Evolutionary conservation across 2,888 invertebrate species (phyloP), one percentile per base, ranked within the genome.

Genomic region (Noctua janthe): DNA sequence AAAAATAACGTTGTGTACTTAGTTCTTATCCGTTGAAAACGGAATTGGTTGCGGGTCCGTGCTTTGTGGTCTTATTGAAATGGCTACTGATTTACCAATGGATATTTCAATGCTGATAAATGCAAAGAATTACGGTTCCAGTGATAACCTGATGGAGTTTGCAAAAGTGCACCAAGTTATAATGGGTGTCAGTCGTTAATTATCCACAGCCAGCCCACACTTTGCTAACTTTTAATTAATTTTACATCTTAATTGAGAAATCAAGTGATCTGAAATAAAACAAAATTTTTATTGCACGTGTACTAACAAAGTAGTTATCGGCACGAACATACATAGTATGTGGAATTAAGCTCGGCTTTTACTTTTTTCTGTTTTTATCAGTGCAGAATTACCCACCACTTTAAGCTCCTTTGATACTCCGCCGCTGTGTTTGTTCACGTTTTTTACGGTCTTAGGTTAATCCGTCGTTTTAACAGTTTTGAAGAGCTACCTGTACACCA

Each of bases 221-320:
- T 78, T 13, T 43, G 3, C 6, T 17, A 85, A 88, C 78, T 88
- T 87, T 71, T 54, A 83, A 82, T 71, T 74, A n/a, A 76, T 82
- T 81, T 87, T 76, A 84, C 49, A 73, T 70, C 70, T 47, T 67
- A 71, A 76, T 62, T 54, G 49, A 39, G 1, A 62, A 73, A 43
- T 66, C 59, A 74, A 74, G 23, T 67, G 43, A 73, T 67, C 71
- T 49, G 71, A 29, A 29, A 47, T 62, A 29, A 43, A 83, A 73
- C 35, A 74, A 83, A 84, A 84, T 84, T 81, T 85, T 77, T 66
- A 81, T 81, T 71, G 51, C 71, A 71, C 13, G 80, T 71, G 73
- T 87, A 29, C 29, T 29, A 29, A 29, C 29, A 29, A 29, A 29
- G 29, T 84, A 67, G 67, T 29, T 77, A 87, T 78, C 73, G 23